Evolutionary conservation across 2,113 vertebrate species (phyloP).

Genomic region (Cavia aperea): DNA sequence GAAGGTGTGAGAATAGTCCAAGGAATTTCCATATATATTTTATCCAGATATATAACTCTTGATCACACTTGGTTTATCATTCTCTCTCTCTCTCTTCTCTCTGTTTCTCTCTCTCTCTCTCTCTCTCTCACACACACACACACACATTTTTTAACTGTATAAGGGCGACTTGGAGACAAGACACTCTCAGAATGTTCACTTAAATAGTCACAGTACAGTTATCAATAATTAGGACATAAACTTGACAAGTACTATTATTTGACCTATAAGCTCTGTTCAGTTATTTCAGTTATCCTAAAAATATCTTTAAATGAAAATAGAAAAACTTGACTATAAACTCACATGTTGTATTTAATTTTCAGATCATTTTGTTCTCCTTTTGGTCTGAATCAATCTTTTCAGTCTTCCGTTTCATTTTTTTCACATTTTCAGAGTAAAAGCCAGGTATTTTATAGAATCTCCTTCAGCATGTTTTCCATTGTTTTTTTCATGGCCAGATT

Average conservation of each 20-base stretch:
- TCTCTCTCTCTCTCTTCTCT: background rate
- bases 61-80: background rate
- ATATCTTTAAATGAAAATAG: constrained; percentile 21
- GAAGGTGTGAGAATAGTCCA: background rate
- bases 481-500: constrained; percentile 1
- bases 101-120: background rate
- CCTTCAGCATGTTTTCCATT: background rate
- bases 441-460: background rate
- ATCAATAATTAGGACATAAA: constrained; percentile 31
- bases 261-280: background rate
- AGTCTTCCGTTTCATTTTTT: background rate
- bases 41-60: background rate
- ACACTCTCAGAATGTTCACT: background rate
- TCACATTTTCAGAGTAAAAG: background rate
- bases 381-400: background rate
- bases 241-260: background rate
- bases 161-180: background rate
- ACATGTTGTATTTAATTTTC: background rate
- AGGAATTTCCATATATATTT: constrained; percentile 9
- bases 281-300: constrained; percentile 10
- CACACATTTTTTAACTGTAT: background rate
- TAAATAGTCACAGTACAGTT: background rate
- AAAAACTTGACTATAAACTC: background rate
- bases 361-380: background rate
- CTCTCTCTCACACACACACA: background rate